Base-by-base conservation (phyloP, 2,888 invertebrate genomes). In the Ormyrus labotus region DNA sequence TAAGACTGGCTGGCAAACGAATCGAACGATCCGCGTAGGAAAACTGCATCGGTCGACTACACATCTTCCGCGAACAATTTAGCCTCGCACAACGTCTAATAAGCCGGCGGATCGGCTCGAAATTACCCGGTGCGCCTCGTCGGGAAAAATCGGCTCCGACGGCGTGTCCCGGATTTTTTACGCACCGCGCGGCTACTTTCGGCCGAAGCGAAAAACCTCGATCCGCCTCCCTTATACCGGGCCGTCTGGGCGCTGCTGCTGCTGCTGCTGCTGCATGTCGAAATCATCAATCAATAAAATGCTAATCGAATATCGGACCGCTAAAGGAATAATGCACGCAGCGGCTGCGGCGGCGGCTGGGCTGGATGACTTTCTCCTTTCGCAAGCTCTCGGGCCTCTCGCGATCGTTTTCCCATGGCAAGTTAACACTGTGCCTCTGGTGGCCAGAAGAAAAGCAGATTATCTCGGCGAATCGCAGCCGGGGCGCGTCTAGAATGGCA, bases 281-380 rank as follows among this genome's bases (percentile, higher is more conserved):
- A 76, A 75, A 76, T 75, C 71, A 76, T 80, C 71, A 72, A 80
- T 80, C 80, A 76, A 80, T 76, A 72, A 75, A 72, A 76, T 61
- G 58, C 75, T 80, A 80, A 80, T 80, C 71, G 80, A 80, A 80
- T 80, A 75, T 80, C 80, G 76, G 34, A 57, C 50, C 71, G 72
- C 57, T 47, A 69, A 57, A 69, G 74, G 64, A 71, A 76, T 76
- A 80, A 75, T 70, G 10, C 69, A 55, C 65, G 68, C 65, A 55
- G 11, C 34, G 6, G 11, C 48, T 19, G 5, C 11, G 34, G 68
- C 60, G 57, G 47, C 48, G n/a, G 34, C 34, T 34, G 3, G 34
- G 34, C 34, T 34, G 51, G 19, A 71, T 72, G 81, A 76, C 81
- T 81, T 81, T 81, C 81, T 81, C 79, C 82, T 82, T 80, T 82